Evolutionary conservation across 2,797 vertebrate species (phyloP).

Genomic region (Paedocypris micromegethes): DNA sequence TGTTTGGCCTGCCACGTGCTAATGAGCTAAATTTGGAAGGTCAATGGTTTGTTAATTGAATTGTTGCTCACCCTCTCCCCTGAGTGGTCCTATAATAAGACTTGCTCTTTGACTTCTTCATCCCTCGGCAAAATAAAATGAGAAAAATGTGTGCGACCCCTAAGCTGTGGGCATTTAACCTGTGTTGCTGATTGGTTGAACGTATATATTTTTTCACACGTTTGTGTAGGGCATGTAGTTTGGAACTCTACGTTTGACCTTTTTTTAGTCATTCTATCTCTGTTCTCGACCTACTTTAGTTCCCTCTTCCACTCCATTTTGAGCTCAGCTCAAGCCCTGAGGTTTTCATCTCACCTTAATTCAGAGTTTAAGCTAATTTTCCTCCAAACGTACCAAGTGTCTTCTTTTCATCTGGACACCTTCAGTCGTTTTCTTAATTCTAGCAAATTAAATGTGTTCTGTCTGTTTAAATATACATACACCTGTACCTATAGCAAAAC

Average conservation of each 20-base stretch:
- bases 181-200: too few relatives aligned
- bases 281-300: slow-evolving; percentile 29
- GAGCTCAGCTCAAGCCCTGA: slow-evolving; percentile 24
- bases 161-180: neutral
- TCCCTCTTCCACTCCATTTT: slow-evolving; percentile 8
- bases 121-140: slow-evolving; percentile 40
- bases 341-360: slow-evolving; percentile 25
- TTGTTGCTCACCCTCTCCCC: slow-evolving; percentile 26
- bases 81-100: slow-evolving; percentile 46
- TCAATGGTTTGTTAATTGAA: slow-evolving; percentile 49
- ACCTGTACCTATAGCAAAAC: too few relatives aligned
- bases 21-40: slow-evolving; percentile 55
- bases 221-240: too few relatives aligned
- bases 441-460: neutral
- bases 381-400: neutral
- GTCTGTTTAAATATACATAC: too few relatives aligned
- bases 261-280: slow-evolving; percentile 12
- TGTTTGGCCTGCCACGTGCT: slow-evolving; percentile 53
- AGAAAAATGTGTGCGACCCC: slow-evolving; percentile 6
- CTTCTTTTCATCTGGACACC: too few relatives aligned
- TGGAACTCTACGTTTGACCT: neutral
- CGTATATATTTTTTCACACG: too few relatives aligned
- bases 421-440: too few relatives aligned
- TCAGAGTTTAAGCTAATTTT: neutral
- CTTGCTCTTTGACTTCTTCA: slow-evolving; percentile 31